phyloP scores from a whole-genome alignment of 1,140 invertebrate genomes.

The Aphidius gifuensis region DNA sequence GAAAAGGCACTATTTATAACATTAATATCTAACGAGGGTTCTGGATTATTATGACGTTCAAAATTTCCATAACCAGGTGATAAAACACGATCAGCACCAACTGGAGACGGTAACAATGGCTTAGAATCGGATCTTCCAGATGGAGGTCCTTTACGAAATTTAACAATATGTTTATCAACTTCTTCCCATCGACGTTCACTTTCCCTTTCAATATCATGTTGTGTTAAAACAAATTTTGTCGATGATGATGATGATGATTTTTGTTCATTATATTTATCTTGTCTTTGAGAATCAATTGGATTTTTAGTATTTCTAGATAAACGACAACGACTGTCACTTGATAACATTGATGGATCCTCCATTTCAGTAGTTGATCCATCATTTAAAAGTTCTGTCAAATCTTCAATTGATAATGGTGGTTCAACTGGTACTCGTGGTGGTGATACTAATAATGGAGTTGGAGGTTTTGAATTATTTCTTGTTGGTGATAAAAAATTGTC shows the following conservation, averaged over 20 bases:
- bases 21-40: slow-evolving; percentile 14
- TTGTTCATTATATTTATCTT: slow-evolving; percentile 11
- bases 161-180: slow-evolving; percentile 32
- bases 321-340: not conserved
- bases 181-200: slow-evolving; percentile 35
- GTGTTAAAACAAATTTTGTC: slow-evolving; percentile 12
- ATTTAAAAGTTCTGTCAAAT: slow-evolving; percentile 36
- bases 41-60: slow-evolving; percentile 31
- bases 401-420: slow-evolving; percentile 38
- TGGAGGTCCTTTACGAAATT: slow-evolving; percentile 19
- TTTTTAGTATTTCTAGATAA: not conserved
- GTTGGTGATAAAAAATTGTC: slow-evolving; percentile 17
- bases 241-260: not conserved
- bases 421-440: slow-evolving; percentile 32
- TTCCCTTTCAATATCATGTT: slow-evolving; percentile 28
- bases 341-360: not conserved
- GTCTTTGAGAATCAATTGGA: not conserved
- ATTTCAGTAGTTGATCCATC: slow-evolving; percentile 22
- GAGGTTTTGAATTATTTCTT: slow-evolving; percentile 14
- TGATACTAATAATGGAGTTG: slow-evolving; percentile 30
- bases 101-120: slow-evolving; percentile 11
- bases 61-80: slow-evolving; percentile 41
- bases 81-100: slow-evolving; percentile 6
- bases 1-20: slow-evolving; percentile 24
- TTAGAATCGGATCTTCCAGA: slow-evolving; percentile 17